phyloP scores from a whole-genome alignment of 2,113 vertebrate species.

The Dolichotis patagonum region DNA sequence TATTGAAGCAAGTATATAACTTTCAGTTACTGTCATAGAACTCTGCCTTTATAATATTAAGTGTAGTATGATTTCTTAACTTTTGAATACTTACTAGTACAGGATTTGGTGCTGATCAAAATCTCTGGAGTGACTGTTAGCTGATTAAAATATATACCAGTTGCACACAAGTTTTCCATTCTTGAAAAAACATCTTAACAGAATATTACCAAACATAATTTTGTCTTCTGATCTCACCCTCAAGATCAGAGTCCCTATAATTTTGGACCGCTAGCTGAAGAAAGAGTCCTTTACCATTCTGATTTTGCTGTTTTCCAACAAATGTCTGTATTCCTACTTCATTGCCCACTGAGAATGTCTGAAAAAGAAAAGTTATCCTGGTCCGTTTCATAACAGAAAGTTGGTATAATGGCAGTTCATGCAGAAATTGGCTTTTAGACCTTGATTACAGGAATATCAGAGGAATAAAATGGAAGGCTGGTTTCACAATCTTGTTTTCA shows the following conservation, averaged over 20 bases:
- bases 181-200: constrained; percentile 52
- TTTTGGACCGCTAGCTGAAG: constrained; percentile 66
- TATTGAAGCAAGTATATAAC: constrained; percentile 69
- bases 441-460: constrained; percentile 22
- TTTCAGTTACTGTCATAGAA: constrained; percentile 76
- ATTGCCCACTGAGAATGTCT: constrained; percentile 53
- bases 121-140: constrained; percentile 84
- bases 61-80: constrained; percentile 79
- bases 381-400: constrained; percentile 11
- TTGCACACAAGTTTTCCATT: constrained; percentile 75
- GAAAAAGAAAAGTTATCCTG: constrained; percentile 35
- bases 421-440: constrained; percentile 50
- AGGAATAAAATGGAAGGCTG: background rate
- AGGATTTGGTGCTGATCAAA: constrained; percentile 83
- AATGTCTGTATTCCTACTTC: constrained; percentile 59
- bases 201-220: constrained; percentile 76
- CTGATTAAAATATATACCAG: constrained; percentile 81
- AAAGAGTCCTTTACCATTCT: constrained; percentile 82
- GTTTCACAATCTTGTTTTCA: constrained; percentile 40
- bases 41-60: constrained; percentile 83
- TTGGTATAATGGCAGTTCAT: background rate
- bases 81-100: constrained; percentile 84
- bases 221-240: constrained; percentile 75
- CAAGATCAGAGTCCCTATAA: constrained; percentile 78
- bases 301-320: constrained; percentile 61